A percentile compares a stretch with the other conserved stretches of the same genome.
These are phyloP conservation scores for Eupeodes latifasciatus DNA, from an alignment of 2,888 invertebrate genomes.

Conservation along the genomic window DNA sequence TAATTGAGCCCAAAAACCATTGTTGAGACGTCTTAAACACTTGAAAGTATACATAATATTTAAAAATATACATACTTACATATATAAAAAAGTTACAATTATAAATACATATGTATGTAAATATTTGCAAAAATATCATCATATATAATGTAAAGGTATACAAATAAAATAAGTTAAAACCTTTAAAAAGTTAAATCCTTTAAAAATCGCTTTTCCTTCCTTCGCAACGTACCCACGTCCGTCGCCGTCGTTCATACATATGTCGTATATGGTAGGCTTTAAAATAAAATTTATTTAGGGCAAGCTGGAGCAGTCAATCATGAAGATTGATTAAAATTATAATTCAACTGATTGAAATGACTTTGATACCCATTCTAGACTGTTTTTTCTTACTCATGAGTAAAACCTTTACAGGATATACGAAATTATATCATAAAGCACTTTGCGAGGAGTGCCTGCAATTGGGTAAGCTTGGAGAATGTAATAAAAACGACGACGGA, in stretches of 20 bases:
- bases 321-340: conserved; percentile 30
- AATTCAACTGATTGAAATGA: conserved; percentile 27
- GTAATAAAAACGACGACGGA: background rate
- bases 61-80: too few relatives aligned
- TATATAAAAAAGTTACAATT: too few relatives aligned
- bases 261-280: background rate
- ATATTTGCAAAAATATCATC: too few relatives aligned
- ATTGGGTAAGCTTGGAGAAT: background rate
- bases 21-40: background rate
- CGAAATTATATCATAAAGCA: background rate
- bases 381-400: background rate
- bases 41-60: background rate
- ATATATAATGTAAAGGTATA: too few relatives aligned
- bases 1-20: background rate
- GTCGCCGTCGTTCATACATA: too few relatives aligned
- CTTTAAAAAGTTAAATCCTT: background rate
- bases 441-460: background rate
- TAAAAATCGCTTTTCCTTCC: background rate
- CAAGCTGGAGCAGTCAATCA: conserved; percentile 2
- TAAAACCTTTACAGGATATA: background rate
- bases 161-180: background rate
- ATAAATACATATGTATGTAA: too few relatives aligned
- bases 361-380: background rate
- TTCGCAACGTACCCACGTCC: background rate
- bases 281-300: conserved; percentile 3